phyloP scores from a whole-genome alignment of 2,113 vertebrate species.

The Hippocampus mohnikei region DNA sequence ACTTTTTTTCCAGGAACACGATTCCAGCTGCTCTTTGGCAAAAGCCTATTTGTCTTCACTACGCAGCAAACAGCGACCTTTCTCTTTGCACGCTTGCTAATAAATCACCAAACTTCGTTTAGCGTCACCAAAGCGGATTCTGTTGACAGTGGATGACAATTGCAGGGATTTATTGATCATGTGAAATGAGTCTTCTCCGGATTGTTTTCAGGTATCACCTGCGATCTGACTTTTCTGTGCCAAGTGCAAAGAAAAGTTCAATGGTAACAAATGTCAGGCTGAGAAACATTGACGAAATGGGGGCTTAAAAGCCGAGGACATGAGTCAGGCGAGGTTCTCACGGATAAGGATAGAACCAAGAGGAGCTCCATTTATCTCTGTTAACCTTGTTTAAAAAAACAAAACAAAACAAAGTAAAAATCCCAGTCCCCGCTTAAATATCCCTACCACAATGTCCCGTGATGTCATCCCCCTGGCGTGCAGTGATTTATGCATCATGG shows the following conservation, averaged over 20 bases:
- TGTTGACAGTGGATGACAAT: conserved; percentile 26
- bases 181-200: conserved; percentile 4
- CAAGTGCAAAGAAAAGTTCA: neutral
- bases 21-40: conserved; percentile 17
- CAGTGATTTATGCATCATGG: conserved; percentile 72
- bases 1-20: neutral
- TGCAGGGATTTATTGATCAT: conserved; percentile 24
- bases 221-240: neutral
- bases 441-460: conserved; percentile 65
- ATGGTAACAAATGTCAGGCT: conserved; percentile 19
- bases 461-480: conserved; percentile 71
- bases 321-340: conserved; percentile 58
- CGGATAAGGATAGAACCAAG: conserved; percentile 55
- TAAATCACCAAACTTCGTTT: conserved; percentile 27
- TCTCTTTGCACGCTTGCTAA: conserved; percentile 4
- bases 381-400: conserved; percentile 34
- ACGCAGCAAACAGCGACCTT: neutral
- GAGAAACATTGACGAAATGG: conserved; percentile 12
- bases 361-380: conserved; percentile 70
- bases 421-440: conserved; percentile 66
- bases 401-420: conserved; percentile 28
- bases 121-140: conserved; percentile 11
- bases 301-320: conserved; percentile 31
- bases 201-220: conserved; percentile 17
- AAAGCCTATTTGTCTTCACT: conserved; percentile 9